A percentile compares a stretch with the other conserved stretches of the same genome.
Evolutionary conservation across 2,113 vertebrate species (phyloP).

Genomic region (Cottus gobio): DNA sequence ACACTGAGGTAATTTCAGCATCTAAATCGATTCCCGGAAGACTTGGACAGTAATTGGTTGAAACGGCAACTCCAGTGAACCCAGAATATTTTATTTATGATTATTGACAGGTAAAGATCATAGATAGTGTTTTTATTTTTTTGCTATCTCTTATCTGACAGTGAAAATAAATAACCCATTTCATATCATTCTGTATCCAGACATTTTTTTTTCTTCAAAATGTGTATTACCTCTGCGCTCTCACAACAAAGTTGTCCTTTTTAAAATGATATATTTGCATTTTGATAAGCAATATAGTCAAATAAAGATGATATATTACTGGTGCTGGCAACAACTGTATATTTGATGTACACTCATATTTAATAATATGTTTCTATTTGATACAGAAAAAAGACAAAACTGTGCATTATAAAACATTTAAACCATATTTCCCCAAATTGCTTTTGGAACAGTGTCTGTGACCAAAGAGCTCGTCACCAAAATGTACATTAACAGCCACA

Average conservation of each 20-base stretch:
- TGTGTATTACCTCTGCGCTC: not conserved
- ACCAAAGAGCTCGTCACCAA: not conserved
- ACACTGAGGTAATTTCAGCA: conserved; percentile 51
- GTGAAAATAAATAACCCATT: not conserved
- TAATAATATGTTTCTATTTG: not conserved
- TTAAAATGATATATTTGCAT: not conserved
- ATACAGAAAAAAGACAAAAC: not conserved
- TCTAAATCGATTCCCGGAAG: conserved; percentile 37
- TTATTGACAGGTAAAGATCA: conserved; percentile 42
- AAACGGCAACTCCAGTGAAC: conserved; percentile 20
- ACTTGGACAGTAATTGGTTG: conserved; percentile 34
- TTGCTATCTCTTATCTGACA: not conserved
- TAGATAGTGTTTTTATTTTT: not conserved
- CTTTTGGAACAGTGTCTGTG: not conserved
- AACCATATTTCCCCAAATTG: not conserved
- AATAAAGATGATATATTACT: not conserved
- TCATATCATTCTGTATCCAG: not conserved
- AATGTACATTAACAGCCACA: not conserved
- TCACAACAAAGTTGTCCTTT: not conserved
- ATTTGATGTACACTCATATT: not conserved
- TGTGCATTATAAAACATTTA: not conserved
- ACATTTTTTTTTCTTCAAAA: conserved; percentile 3
- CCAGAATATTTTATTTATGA: conserved; percentile 39
- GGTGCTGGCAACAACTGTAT: not conserved
- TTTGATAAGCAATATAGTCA: not conserved